A percentile compares a stretch with the other conserved stretches of the same genome.
Evolutionary conservation across 2,888 invertebrate genomes (phyloP).

Genomic region (Mythimna loreyi): DNA sequence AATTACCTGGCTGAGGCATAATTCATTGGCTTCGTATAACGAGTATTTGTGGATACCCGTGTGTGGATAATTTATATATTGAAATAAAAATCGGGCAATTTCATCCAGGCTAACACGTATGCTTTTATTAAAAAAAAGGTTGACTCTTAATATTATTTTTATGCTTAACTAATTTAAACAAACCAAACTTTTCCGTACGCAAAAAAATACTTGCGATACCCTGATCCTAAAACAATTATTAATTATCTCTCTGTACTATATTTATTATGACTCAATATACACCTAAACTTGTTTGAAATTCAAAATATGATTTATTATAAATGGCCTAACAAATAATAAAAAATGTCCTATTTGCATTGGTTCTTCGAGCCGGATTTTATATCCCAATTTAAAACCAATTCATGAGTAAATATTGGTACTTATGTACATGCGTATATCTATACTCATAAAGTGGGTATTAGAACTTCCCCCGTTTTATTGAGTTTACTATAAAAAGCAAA

Average conservation of each 20-base stretch:
- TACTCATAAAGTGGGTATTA: conserved; percentile 19
- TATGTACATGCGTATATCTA: background rate
- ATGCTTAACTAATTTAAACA: too few species aligned
- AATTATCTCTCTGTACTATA: too few species aligned
- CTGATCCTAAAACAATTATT: too few species aligned
- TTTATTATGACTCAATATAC: background rate
- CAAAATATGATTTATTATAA: background rate
- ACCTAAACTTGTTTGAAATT: background rate
- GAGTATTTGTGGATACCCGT: conserved; percentile 81
- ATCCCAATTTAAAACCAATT: background rate
- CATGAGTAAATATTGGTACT: background rate
- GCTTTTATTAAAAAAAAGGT: background rate
- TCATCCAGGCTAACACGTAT: conserved; percentile 26
- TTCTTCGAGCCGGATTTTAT: background rate
- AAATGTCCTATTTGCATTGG: background rate
- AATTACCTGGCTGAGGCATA: conserved; percentile 90
- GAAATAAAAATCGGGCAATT: conserved; percentile 39
- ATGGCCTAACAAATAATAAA: background rate
- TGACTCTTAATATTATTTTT: too few species aligned
- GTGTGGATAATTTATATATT: conserved; percentile 75
- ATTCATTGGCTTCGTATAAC: conserved; percentile 86
- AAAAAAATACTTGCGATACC: too few species aligned
- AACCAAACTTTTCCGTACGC: too few species aligned
- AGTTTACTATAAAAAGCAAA: conserved; percentile 89
- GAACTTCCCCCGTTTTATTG: conserved; percentile 79